These are phyloP conservation scores for Ellobius talpinus DNA, from an alignment of 2,113 vertebrate species.

Conservation along the genomic window DNA sequence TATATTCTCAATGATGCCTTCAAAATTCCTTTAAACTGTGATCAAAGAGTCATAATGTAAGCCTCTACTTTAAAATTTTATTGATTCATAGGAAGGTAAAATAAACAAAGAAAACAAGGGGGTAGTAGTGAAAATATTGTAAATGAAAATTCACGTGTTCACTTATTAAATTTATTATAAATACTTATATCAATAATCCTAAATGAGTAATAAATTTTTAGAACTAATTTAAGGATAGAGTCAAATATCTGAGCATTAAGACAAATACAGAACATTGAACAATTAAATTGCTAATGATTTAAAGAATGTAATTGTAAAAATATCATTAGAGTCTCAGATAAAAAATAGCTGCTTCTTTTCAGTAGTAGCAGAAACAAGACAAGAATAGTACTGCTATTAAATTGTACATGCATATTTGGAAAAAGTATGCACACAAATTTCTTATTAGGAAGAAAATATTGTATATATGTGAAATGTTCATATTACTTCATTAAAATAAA, in stretches of 20 bases:
- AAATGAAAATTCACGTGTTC: background rate
- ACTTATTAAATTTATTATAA: slow-evolving; percentile 5
- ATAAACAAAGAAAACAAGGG: slow-evolving; percentile 41
- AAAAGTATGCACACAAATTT: background rate
- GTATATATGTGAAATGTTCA: background rate
- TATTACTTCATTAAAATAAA: background rate
- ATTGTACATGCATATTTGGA: background rate
- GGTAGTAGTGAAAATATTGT: background rate
- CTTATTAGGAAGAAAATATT: background rate
- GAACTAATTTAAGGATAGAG: slow-evolving; percentile 13
- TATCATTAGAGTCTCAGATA: slow-evolving; percentile 2
- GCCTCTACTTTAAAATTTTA: background rate
- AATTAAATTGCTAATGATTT: background rate
- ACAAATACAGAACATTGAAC: background rate
- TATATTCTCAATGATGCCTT: background rate
- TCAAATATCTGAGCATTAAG: slow-evolving; percentile 10
- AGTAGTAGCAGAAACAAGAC: background rate
- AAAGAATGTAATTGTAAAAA: background rate
- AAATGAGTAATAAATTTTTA: background rate
- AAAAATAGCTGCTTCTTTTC: background rate
- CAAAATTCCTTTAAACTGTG: background rate
- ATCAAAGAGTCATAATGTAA: background rate
- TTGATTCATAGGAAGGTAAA: background rate
- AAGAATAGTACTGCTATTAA: background rate
- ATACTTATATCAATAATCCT: background rate